phyloP scores from a whole-genome alignment of 2,113 vertebrate genomes.

The Mus pahari region DNA sequence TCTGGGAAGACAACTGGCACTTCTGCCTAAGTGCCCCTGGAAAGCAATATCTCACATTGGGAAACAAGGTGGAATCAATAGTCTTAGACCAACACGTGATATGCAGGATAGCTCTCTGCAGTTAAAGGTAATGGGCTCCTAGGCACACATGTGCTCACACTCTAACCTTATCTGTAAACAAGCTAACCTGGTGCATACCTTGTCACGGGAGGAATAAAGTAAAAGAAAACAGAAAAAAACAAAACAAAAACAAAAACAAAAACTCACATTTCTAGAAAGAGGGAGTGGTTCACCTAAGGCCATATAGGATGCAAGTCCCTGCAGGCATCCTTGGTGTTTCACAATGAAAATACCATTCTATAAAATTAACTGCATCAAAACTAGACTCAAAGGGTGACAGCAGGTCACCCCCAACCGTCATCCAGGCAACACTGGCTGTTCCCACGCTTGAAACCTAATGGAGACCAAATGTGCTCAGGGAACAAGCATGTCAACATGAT shows the following conservation, averaged over 20 bases:
- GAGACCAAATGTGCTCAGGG: background rate
- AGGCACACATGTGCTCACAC: background rate
- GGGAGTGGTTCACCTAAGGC: background rate
- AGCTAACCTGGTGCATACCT: background rate
- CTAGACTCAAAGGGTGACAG: background rate
- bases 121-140: background rate
- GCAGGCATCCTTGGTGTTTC: background rate
- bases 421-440: background rate
- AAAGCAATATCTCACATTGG: background rate
- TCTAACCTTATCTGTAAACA: constrained; percentile 18
- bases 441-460: background rate
- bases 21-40: background rate
- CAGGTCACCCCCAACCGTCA: background rate
- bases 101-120: background rate
- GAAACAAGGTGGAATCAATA: background rate
- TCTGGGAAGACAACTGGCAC: background rate
- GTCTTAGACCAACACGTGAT: background rate
- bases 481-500: background rate
- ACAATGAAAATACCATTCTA: background rate
- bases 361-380: constrained; percentile 23
- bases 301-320: background rate
- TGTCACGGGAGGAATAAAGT: background rate
- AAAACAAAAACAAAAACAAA: too few relatives aligned
- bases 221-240: background rate
- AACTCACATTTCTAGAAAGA: background rate